A percentile compares a stretch with the other conserved stretches of the same genome.
Evolutionary conservation across 2,113 vertebrate genomes (phyloP).

Genomic region (Grantiella picta): DNA sequence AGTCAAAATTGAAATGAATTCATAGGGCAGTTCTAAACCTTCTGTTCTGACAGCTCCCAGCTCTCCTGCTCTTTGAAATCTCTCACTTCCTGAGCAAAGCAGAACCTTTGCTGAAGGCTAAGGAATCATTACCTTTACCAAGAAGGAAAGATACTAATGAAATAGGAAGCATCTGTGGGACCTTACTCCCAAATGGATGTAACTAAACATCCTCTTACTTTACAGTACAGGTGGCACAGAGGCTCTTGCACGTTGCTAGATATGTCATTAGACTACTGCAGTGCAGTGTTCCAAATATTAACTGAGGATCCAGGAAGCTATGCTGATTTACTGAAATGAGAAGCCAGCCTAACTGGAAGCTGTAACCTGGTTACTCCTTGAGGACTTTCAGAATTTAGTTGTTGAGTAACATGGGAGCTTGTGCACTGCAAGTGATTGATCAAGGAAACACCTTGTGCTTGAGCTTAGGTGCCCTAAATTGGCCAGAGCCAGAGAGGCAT

Average conservation of each 20-base stretch:
- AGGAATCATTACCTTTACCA: not conserved
- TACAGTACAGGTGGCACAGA: not conserved
- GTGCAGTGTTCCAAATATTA: not conserved
- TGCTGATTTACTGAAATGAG: not conserved
- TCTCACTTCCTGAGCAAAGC: not conserved
- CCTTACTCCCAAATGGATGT: not conserved
- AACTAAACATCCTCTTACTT: not conserved
- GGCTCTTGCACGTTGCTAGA: not conserved
- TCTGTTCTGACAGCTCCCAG: not conserved
- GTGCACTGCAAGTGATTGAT: not conserved
- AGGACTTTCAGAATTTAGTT: not conserved
- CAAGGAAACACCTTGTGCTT: not conserved
- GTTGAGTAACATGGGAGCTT: not conserved
- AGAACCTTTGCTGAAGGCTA: not conserved
- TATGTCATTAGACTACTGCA: not conserved
- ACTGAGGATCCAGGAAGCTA: not conserved
- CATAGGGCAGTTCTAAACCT: not conserved
- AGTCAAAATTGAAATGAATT: not conserved
- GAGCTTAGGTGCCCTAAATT: not conserved
- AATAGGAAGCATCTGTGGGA: not conserved
- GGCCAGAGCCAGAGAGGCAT: not conserved
- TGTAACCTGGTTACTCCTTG: not conserved
- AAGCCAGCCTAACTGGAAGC: not conserved
- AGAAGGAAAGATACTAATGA: not conserved
- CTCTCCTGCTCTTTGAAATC: not conserved